phyloP scores from a whole-genome alignment of 1,140 invertebrate genomes.

The Lithobius niger region DNA sequence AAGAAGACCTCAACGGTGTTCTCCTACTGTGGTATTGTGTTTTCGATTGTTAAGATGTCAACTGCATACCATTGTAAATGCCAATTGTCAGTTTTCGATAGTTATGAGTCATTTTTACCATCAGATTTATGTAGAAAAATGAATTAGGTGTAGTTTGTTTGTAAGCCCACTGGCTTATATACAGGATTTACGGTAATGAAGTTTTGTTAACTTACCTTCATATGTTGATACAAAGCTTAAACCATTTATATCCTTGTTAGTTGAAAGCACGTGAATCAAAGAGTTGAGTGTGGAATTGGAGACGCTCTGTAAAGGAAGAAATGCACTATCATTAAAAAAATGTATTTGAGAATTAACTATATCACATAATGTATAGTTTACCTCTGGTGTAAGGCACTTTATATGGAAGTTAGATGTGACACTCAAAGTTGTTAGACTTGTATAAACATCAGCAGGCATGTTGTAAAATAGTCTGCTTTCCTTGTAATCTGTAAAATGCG shows the following conservation, averaged over 20 bases:
- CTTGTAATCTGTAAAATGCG: not conserved
- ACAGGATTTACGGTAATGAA: no score
- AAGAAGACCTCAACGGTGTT: no score
- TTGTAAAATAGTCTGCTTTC: slow-evolving; percentile 29
- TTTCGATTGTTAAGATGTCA: no score
- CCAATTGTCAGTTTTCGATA: no score
- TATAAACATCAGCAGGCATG: slow-evolving; percentile 39
- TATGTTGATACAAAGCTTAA: slow-evolving; percentile 48
- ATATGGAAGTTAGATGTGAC: slow-evolving; percentile 64
- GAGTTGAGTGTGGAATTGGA: slow-evolving; percentile 39
- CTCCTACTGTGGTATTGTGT: no score
- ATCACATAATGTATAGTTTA: slow-evolving; percentile 25
- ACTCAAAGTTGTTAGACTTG: slow-evolving; percentile 41
- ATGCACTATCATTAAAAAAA: not conserved
- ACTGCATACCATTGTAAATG: no score
- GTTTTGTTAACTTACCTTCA: no score
- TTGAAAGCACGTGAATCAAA: slow-evolving; percentile 52
- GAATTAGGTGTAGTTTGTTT: no score
- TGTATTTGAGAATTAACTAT: slow-evolving; percentile 10
- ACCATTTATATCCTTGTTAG: slow-evolving; percentile 50
- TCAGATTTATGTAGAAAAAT: no score
- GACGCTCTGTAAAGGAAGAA: slow-evolving; percentile 35
- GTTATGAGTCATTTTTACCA: no score
- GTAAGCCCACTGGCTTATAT: no score
- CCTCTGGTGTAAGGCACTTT: slow-evolving; percentile 52